Evolutionary conservation across 2,888 invertebrate species (phyloP).

Genomic region (Lapara coniferarum): DNA sequence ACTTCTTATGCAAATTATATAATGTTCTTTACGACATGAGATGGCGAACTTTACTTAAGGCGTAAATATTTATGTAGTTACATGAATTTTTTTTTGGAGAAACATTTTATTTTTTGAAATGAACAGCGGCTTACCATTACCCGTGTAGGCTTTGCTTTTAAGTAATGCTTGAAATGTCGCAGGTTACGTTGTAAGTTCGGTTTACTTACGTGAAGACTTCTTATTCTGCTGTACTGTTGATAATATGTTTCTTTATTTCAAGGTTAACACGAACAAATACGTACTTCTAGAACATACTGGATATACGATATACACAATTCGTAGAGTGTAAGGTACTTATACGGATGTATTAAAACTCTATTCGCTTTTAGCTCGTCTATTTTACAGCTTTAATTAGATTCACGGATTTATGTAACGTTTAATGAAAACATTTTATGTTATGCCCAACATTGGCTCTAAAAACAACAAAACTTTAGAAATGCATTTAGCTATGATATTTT

Average conservation of each 20-base stretch:
- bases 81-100: conserved; percentile 52
- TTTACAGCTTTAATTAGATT: too few species aligned
- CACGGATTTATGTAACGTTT: too few species aligned
- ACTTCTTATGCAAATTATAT: conserved; percentile 82
- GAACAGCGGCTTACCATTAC: conserved; percentile 25
- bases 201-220: too few species aligned
- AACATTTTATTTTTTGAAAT: conserved; percentile 38
- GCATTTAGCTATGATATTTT: conserved; percentile 27
- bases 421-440: too few species aligned
- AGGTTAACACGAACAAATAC: too few species aligned
- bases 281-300: too few species aligned
- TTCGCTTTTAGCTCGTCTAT: too few species aligned
- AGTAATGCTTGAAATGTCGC: conserved; percentile 4
- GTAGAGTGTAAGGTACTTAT: too few species aligned
- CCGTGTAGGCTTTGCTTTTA: neutral
- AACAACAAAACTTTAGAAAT: neutral
- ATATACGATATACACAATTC: too few species aligned
- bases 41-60: conserved; percentile 78
- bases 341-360: too few species aligned
- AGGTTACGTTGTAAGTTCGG: neutral
- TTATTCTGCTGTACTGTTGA: neutral
- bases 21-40: conserved; percentile 79
- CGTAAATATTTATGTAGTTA: conserved; percentile 72
- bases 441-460: neutral
- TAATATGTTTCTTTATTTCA: neutral